These are phyloP conservation scores for Pionites leucogaster DNA, from an alignment of 2,113 vertebrate species.

Conservation along the genomic window DNA sequence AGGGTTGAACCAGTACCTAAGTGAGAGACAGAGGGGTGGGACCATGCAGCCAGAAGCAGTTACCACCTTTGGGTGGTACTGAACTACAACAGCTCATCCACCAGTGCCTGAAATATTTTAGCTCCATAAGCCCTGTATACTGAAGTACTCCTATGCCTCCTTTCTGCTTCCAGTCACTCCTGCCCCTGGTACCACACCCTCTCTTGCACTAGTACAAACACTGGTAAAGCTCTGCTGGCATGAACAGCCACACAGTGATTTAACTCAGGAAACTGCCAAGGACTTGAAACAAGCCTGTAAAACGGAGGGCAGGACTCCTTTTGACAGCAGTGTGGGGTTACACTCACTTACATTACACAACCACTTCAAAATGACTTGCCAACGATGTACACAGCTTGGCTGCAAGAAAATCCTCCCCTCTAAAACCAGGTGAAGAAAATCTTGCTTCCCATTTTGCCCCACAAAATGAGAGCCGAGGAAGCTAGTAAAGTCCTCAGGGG, in stretches of 20 bases:
- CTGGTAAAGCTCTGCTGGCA: not conserved
- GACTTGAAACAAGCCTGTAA: not conserved
- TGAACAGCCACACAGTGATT: not conserved
- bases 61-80: not conserved
- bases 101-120: accelerated
- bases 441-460: not conserved
- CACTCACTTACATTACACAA: not conserved
- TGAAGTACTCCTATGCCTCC: not conserved
- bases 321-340: not conserved
- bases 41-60: not conserved
- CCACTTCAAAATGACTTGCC: not conserved
- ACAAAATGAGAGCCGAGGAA: not conserved
- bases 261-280: not conserved
- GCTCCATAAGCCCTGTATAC: not conserved
- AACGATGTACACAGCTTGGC: accelerated
- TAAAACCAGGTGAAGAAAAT: not conserved
- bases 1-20: not conserved
- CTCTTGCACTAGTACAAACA: not conserved
- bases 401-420: not conserved
- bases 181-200: not conserved
- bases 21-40: not conserved
- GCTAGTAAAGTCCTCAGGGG: not conserved
- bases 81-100: not conserved
- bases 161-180: not conserved
- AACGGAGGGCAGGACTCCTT: not conserved